Percentiles rank a stretch among this genome's conserved stretches.
These are phyloP conservation scores for Lasioglossum albipes DNA, from an alignment of 1,140 invertebrate genomes.

Conservation along the genomic window DNA sequence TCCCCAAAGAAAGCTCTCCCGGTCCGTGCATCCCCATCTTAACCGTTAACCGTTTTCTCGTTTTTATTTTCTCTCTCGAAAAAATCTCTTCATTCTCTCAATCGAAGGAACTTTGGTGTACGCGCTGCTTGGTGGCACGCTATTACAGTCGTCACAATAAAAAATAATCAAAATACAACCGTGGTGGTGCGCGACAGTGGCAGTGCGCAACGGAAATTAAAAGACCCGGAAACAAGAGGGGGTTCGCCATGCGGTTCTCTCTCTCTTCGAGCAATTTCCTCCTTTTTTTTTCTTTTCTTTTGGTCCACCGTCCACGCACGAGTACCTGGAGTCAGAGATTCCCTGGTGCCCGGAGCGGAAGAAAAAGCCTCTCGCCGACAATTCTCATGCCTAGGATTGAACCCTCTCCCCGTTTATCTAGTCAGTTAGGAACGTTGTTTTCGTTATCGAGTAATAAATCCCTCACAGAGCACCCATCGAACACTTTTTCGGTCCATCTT, in stretches of 20 bases:
- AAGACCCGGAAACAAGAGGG: slow-evolving; percentile 11
- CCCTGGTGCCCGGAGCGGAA: slow-evolving; percentile 25
- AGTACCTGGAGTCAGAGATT: slow-evolving; percentile 36
- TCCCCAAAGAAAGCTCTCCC: slow-evolving; percentile 7
- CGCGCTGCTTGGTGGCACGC: slow-evolving; percentile 61
- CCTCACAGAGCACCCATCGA: slow-evolving; percentile 40
- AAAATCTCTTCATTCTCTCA: slow-evolving; percentile 48
- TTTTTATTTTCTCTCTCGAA: too few relatives aligned
- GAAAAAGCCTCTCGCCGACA: slow-evolving; percentile 29
- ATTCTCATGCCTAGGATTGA: slow-evolving; percentile 23
- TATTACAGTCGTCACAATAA: slow-evolving; percentile 69
- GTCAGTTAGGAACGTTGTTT: slow-evolving; percentile 62
- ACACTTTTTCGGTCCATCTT: slow-evolving; percentile 12
- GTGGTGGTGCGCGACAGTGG: slow-evolving; percentile 38
- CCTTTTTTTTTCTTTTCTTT: too few relatives aligned
- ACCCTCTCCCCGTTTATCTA: slow-evolving; percentile 46
- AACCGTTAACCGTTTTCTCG: too few relatives aligned
- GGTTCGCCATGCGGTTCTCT: slow-evolving; percentile 1
- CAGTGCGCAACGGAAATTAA: slow-evolving; percentile 53
- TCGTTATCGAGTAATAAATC: slow-evolving; percentile 48
- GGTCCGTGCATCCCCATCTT: slow-evolving; percentile 14
- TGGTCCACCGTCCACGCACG: slow-evolving; percentile 54
- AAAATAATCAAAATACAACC: slow-evolving; percentile 69
- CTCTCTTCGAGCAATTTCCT: slow-evolving; percentile 15
- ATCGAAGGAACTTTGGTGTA: slow-evolving; percentile 73